Base-by-base conservation (phyloP, 2,113 vertebrate species). In the Hippocampus barbouri region DNA sequence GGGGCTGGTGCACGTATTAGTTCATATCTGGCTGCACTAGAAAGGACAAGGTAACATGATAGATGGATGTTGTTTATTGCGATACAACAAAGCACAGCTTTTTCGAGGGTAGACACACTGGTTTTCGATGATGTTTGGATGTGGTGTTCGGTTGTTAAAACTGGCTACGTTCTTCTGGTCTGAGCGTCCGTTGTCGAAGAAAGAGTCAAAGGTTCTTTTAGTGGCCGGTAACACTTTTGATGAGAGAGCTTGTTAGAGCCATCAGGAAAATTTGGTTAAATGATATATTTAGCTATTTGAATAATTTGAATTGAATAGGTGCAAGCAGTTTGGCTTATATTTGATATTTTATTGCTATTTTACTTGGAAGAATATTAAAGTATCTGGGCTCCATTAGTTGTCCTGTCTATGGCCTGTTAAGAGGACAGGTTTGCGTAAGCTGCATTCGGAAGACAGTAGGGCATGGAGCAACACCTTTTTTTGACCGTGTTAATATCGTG, bases 1-100 rank as follows among this genome's bases (percentile, higher is more conserved):
- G 87, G 88, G 87, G 78, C 79, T 59, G 79, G 74, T 80, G 82
- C 59, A 73, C 62, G 63, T 81, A 86, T 91, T 86, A 87, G 83
- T 89, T 80, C 82, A 79, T 84, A 89, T 89, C 89, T 86, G 85
- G 89, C 85, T 84, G 82, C 85, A 88, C 82, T 79, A 87, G 81
- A 85, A 87, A 89, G 81, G 85, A 87, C 87, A 88, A 66, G 84
- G 73, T 81, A 87, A 82, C 84, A 87, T 87, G 85, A 89, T 84
- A 80, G 87, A 89, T 77, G 80, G 80, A 73, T 80, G 79, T 84
- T 84, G 74, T 89, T 84, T 82, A 83, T 74, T 49, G 66, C 79
- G 70, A 74, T 68, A 76, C 68, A 72, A 82, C 34, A 68, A 41
- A 61, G 69, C 21, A 43, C n/a, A 2, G 77, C 66, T 57, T 77